Conservation (phyloP, 53 echinoderm and acorn worm genomes). For the Mesocentrotus franciscanus region DNA sequence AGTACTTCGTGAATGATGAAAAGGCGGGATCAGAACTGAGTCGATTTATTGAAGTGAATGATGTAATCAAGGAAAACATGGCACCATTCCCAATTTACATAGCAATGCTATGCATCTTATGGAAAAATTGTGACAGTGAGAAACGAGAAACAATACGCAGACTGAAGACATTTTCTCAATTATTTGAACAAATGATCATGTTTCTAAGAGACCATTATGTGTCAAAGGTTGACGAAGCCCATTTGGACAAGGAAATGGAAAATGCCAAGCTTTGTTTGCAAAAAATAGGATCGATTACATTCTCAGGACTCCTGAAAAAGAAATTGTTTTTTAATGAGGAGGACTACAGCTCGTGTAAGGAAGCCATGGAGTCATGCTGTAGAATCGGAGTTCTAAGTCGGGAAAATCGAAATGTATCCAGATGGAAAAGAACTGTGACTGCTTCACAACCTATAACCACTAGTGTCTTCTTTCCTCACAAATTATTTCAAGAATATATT, state of each 20-base stretch:
- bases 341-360: neutral
- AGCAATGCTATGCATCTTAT: neutral
- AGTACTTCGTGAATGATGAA: neutral
- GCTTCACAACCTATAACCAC: neutral
- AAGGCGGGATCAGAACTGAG: neutral
- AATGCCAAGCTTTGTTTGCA: neutral
- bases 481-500: neutral
- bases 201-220: neutral
- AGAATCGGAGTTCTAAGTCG: neutral
- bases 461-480: neutral
- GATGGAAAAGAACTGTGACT: neutral
- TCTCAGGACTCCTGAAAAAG: neutral
- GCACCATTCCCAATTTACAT: neutral
- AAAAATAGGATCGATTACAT: neutral
- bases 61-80: neutral
- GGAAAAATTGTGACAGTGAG: neutral
- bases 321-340: neutral
- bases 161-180: conserved; percentile 25
- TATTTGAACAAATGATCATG: neutral
- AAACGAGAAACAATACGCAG: conserved; percentile 9
- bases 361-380: neutral
- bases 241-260: neutral
- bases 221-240: neutral
- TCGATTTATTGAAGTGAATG: neutral
- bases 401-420: neutral